Conservation (phyloP, 2,113 vertebrate genomes). For the Carlito syrichta region DNA sequence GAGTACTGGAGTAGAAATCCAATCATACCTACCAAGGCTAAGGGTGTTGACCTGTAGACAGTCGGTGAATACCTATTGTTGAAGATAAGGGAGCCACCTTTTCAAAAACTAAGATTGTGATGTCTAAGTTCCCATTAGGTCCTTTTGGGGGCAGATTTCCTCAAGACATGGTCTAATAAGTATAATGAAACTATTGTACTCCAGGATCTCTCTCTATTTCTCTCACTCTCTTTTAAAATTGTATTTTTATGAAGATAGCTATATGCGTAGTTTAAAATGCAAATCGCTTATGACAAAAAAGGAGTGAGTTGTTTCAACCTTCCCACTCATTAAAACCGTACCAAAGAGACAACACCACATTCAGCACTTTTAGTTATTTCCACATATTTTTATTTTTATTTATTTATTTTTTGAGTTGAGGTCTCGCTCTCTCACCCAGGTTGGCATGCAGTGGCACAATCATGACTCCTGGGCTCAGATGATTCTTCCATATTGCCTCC, state of each 20-base stretch:
- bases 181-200: background rate
- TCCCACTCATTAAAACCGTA: background rate
- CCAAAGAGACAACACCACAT: background rate
- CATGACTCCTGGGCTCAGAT: too few relatives aligned
- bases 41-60: background rate
- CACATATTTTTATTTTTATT: background rate
- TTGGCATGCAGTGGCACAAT: too few relatives aligned
- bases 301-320: background rate
- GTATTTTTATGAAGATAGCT: slow-evolving; percentile 12
- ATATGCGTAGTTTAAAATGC: background rate
- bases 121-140: background rate
- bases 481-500: too few relatives aligned
- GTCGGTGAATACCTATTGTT: background rate
- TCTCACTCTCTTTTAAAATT: background rate
- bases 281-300: background rate
- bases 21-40: background rate
- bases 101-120: background rate
- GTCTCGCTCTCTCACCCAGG: too few relatives aligned
- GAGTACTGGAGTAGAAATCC: background rate
- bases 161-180: background rate
- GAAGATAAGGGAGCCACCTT: background rate
- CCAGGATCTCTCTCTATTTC: background rate
- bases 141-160: background rate
- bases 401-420: too few relatives aligned
- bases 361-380: background rate